phyloP scores from a whole-genome alignment of 2,888 invertebrate genomes.

The Ichneumoninae sp. region DNA sequence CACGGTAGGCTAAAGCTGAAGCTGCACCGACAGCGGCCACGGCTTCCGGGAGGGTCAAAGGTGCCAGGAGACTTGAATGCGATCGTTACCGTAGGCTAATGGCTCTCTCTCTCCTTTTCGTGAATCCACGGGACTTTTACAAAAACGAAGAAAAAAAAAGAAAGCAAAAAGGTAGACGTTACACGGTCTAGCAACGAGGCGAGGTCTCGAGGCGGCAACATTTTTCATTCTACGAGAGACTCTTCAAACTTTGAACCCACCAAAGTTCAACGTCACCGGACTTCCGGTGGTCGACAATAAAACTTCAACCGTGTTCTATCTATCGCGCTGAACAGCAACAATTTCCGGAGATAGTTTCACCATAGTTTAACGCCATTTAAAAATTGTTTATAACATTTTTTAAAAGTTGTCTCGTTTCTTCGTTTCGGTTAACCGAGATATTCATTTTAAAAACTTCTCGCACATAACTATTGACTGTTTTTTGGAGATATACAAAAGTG shows the following conservation, averaged over 20 bases:
- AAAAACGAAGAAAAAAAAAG: slow-evolving; percentile 28
- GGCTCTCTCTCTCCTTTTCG: slow-evolving; percentile 72
- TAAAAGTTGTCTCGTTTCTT: no score
- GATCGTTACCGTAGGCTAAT: slow-evolving; percentile 77
- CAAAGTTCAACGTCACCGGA: slow-evolving; percentile 19
- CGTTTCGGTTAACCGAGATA: no score
- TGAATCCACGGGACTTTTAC: slow-evolving; percentile 63
- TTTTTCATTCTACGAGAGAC: background rate
- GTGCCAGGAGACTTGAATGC: slow-evolving; percentile 76
- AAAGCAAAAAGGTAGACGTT: slow-evolving; percentile 43
- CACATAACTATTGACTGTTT: background rate
- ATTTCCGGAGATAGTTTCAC: background rate
- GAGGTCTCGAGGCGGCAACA: slow-evolving; percentile 7
- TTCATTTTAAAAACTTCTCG: no score
- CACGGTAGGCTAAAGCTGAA: slow-evolving; percentile 40
- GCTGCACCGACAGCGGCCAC: slow-evolving; percentile 28
- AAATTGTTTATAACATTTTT: no score
- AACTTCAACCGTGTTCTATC: background rate
- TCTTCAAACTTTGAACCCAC: slow-evolving; percentile 6
- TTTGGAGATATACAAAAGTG: background rate
- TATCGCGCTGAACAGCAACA: background rate
- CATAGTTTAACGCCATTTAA: background rate
- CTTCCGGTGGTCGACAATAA: background rate
- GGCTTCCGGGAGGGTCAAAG: slow-evolving; percentile 74
- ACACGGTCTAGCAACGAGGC: slow-evolving; percentile 49